Evolutionary conservation across 2,113 vertebrate genomes (phyloP).

Genomic region (Axis porcinus): DNA sequence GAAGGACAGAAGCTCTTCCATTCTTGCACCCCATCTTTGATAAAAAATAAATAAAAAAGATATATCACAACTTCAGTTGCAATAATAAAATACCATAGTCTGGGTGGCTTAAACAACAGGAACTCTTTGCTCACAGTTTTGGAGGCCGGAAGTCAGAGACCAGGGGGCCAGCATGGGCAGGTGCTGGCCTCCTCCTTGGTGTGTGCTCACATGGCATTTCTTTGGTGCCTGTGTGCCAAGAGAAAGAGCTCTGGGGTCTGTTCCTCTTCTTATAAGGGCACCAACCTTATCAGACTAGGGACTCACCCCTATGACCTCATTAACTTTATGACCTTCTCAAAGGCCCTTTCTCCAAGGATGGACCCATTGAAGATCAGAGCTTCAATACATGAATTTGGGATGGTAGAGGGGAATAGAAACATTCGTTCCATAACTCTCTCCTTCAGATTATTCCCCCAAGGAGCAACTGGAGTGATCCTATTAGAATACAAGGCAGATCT

Average conservation of each 20-base stretch:
- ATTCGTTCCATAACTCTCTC: not conserved
- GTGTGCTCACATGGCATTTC: not conserved
- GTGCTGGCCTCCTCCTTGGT: not conserved
- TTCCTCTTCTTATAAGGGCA: not conserved
- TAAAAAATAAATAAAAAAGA: not conserved
- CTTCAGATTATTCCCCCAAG: not conserved
- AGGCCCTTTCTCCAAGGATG: not conserved
- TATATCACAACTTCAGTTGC: not conserved
- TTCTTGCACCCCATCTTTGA: not conserved
- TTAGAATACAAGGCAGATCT: not conserved
- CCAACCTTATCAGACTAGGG: not conserved
- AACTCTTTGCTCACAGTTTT: not conserved
- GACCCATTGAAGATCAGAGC: not conserved
- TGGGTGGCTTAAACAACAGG: not conserved
- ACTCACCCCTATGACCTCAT: not conserved
- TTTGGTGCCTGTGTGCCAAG: too few species aligned
- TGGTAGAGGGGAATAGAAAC: not conserved
- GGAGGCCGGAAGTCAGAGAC: not conserved
- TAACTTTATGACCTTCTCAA: not conserved
- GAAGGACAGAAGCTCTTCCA: not conserved
- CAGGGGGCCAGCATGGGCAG: rapidly evolving
- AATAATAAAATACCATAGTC: not conserved
- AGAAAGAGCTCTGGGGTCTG: not conserved
- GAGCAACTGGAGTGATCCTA: not conserved
- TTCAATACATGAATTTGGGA: not conserved